phyloP scores from a whole-genome alignment of 2,113 vertebrate species.

The Struthio camelus region DNA sequence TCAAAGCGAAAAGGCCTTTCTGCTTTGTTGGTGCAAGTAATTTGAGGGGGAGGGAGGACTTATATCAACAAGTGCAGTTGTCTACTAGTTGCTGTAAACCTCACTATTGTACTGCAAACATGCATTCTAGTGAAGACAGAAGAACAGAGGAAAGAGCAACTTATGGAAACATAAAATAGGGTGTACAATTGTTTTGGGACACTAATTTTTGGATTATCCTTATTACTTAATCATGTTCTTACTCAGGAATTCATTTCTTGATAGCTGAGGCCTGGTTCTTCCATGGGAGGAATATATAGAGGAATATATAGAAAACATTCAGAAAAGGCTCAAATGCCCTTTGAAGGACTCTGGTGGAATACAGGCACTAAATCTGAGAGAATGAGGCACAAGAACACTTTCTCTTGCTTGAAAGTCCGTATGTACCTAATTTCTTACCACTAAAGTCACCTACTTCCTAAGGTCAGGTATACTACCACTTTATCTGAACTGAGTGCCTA shows the following conservation, averaged over 20 bases:
- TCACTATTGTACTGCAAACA: conserved; percentile 15
- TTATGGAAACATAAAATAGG: conserved; percentile 16
- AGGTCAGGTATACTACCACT: background rate
- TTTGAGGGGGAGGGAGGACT: background rate
- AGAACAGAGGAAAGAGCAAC: background rate
- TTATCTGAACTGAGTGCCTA: background rate
- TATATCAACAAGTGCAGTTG: background rate
- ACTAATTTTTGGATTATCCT: background rate
- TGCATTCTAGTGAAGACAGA: background rate
- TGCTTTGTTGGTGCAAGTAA: background rate
- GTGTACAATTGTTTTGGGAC: background rate
- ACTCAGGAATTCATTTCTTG: background rate
- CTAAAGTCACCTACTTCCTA: background rate
- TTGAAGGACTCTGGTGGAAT: background rate
- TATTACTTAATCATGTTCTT: conserved; percentile 2
- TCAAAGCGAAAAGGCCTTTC: background rate
- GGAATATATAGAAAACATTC: background rate
- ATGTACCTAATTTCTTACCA: background rate
- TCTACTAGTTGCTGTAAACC: background rate
- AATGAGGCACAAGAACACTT: background rate
- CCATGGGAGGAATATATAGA: background rate
- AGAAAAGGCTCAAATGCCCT: background rate
- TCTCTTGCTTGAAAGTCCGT: background rate
- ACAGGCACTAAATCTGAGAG: background rate
- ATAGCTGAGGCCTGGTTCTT: background rate